Conservation (phyloP, 1,140 invertebrate genomes). For the Daktulosphaira vitifoliae region DNA sequence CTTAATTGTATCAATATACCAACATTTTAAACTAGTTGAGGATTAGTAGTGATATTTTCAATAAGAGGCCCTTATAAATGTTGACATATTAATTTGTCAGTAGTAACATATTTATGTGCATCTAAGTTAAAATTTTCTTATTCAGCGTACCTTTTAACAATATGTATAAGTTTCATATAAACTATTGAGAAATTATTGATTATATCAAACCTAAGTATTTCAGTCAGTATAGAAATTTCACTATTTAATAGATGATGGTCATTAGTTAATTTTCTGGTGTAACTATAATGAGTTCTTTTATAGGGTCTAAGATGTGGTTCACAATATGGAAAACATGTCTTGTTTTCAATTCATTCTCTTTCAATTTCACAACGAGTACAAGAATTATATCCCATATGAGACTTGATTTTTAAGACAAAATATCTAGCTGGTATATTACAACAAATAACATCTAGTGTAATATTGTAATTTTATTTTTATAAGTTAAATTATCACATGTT, state of each 20-base stretch:
- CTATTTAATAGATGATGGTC: constrained; percentile 1
- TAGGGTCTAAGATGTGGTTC: neutral
- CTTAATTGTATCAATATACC: no score
- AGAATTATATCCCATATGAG: constrained; percentile 37
- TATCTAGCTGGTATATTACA: constrained; percentile 39
- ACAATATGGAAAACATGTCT: no score
- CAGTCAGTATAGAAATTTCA: neutral
- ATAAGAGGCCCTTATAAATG: no score
- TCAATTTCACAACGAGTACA: constrained; percentile 38
- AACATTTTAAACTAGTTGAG: no score
- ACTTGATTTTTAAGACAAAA: constrained; percentile 37
- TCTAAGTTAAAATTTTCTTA: no score
- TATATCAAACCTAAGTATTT: constrained; percentile 38
- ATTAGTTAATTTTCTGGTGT: neutral
- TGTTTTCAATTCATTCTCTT: neutral
- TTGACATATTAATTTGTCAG: no score
- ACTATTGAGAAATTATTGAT: constrained; percentile 42
- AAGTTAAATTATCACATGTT: constrained; percentile 31
- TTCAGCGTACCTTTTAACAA: no score
- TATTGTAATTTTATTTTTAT: constrained; percentile 10
- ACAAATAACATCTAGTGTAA: constrained; percentile 36
- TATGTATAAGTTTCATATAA: constrained; percentile 21
- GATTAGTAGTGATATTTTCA: no score
- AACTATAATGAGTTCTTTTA: neutral
- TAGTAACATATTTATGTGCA: no score